Percentiles rank a stretch among this genome's conserved stretches.
Conservation (phyloP, 2,888 invertebrate genomes). For the Melangyna quadrimaculata region DNA sequence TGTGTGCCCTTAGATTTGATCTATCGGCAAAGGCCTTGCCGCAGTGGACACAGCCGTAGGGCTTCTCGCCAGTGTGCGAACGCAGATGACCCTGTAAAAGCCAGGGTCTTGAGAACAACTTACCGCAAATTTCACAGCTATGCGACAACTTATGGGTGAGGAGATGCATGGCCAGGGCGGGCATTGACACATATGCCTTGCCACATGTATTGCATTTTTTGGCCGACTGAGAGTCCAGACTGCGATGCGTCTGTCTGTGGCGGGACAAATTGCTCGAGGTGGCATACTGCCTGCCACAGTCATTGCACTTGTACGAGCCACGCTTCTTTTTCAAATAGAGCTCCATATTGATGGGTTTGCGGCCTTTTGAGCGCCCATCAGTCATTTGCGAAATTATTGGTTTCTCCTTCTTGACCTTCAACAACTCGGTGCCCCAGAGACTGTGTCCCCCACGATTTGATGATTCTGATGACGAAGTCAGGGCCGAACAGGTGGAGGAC, state of each 20-base stretch:
- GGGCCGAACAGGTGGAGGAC: constrained; percentile 66
- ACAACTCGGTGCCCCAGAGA: constrained; percentile 68
- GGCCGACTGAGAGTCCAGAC: constrained; percentile 96
- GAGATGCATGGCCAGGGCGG: constrained; percentile 96
- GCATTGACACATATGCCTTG: constrained; percentile 98
- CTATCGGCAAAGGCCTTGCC: constrained; percentile 97
- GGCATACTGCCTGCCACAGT: constrained; percentile 95
- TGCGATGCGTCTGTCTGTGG: constrained; percentile 95
- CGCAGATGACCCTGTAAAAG: constrained; percentile 92
- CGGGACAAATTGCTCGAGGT: constrained; percentile 94
- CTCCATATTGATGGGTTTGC: constrained; percentile 73
- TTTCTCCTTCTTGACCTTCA: constrained; percentile 64
- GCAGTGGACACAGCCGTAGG: constrained; percentile 96
- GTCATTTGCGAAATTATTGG: constrained; percentile 78
- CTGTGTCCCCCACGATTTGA: constrained; percentile 71
- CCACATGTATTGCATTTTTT: constrained; percentile 97
- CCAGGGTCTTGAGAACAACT: constrained; percentile 97
- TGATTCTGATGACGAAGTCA: constrained; percentile 75
- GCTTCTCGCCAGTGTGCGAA: constrained; percentile 96
- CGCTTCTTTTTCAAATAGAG: constrained; percentile 77
- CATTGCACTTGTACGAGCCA: constrained; percentile 87
- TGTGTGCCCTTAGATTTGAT: constrained; percentile 95
- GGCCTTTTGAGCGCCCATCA: constrained; percentile 79
- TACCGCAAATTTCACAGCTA: constrained; percentile 95
- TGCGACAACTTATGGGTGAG: constrained; percentile 96